Base-by-base conservation (phyloP, 2,888 invertebrate genomes). In the Agelastica alni region DNA sequence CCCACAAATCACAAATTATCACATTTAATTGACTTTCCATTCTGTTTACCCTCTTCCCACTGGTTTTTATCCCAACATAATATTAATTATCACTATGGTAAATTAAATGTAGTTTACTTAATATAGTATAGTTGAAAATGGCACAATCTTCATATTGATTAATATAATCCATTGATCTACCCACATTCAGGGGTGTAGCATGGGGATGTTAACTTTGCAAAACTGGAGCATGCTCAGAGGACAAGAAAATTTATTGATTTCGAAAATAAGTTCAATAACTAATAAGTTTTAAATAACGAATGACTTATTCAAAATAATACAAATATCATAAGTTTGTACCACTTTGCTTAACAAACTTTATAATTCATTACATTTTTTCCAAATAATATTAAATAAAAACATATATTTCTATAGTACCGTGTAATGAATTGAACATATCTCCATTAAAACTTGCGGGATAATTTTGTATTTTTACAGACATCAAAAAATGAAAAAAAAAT, bases 81-180 rank as follows among this genome's bases (percentile, higher is more conserved):
- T 41, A 18, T 36, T 46, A 10, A 49, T 48, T 28, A 31, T 41
- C 41, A 41, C 48, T 48, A 20, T 3, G 12, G 17, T 39, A 20
- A 9, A 31, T 48, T 48, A 12, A 31, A 31, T 48, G 30, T 22
- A 48, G 31, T 39, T 31, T 41, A n/a, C n/a, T n/a, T n/a, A n/a
- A 46, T 32, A 32, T 51, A 46, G 14, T 32, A 54, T 41, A 43
- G 60, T 55, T 56, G 51, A 26, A 51, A 51, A 49, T 51, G 59
- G 62, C 64, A 66, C 65, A 60, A 62, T 67, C 64, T 60, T 66
- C 60, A 63, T 71, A 73, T 73, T 71, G 71, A 72, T 72, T 68
- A 64, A 36, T 63, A 62, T 67, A 69, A 69, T 69, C 69, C 72
- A 72, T 72, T 72, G 71, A 71, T 72, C 68, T 63, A 69, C 68